Evolutionary conservation across 2,797 vertebrate genomes (phyloP), one percentile per base, ranked within the genome.

Genomic region (Cercopithecus mitis): DNA sequence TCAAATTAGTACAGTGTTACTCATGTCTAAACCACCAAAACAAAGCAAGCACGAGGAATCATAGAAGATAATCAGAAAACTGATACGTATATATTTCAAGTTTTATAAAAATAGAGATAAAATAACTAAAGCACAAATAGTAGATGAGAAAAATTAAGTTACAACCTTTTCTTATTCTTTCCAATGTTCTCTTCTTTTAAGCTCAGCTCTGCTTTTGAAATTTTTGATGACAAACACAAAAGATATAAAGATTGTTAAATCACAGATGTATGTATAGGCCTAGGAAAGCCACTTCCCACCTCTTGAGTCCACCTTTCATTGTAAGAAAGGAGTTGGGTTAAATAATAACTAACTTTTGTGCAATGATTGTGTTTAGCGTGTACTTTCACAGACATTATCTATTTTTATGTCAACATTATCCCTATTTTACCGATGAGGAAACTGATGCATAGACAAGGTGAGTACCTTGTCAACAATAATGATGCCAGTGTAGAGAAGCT

Each of bases 1-100:
- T 93, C 80, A 95, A 95, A 91, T 27, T 30, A 80, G 93, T 75
- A 85, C 52, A 72, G 90, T 86, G 88, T 57, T 70, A 83, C 67
- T 92, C 50, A 11, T 73, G 76, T 55, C 50, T 1, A 20, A 90
- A 85, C 73, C 43, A 81, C n/a, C 61, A 24, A 90, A 76, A 75
- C 57, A 81, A 88, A 82, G 87, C 19, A 64, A 93, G 72, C 30
- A 61, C 19, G 17, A 72, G 58, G 77, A 57, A 91, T 58, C 86
- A 75, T 17, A 73, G 45, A 55, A 30, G 55, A 36, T 43, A 57
- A 30, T 58, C 64, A 92, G 97, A 84, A 95, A 90, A 50, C 57
- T 14, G 33, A 27, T 41, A 22, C 81, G 73, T 22, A 57, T 7
- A 80, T 4, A 39, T 24, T 33, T 33, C n/a, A 43, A 12, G 0